Conservation (phyloP, 2,797 vertebrate genomes). For the Micrastur ruficollis region DNA sequence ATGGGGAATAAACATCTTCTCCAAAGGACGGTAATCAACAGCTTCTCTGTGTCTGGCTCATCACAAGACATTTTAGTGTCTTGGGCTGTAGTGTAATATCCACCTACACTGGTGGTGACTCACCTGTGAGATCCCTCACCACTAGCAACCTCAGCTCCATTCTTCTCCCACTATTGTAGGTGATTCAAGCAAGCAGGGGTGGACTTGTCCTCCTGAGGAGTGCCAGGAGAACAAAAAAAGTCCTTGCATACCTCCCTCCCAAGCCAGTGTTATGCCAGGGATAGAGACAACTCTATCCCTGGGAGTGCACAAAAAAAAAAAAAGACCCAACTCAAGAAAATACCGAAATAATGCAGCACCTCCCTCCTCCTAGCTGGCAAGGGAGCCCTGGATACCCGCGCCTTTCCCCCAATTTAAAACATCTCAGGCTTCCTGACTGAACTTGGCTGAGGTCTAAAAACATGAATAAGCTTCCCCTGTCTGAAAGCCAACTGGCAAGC, state of each 20-base stretch:
- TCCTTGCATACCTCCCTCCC: background rate
- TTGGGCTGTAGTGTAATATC: background rate
- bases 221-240: background rate
- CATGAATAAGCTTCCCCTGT: slow-evolving; percentile 60
- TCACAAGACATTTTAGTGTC: background rate
- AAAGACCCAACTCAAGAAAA: background rate
- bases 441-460: slow-evolving; percentile 56
- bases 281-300: slow-evolving; percentile 5
- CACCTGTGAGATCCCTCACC: background rate
- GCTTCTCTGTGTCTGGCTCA: background rate
- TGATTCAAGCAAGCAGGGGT: slow-evolving; percentile 27
- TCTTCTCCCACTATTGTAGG: background rate
- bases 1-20: background rate
- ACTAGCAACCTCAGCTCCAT: background rate
- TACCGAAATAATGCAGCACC: accelerated
- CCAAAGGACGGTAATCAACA: background rate
- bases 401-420: background rate
- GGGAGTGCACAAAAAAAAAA: background rate
- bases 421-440: slow-evolving; percentile 50
- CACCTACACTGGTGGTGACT: background rate
- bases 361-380: slow-evolving; percentile 24
- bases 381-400: background rate
- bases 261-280: background rate
- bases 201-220: background rate
- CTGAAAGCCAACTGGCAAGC: slow-evolving; percentile 49